These are phyloP conservation scores for Chrysolina americana DNA, from an alignment of 2,888 invertebrate species.

Conservation along the genomic window DNA sequence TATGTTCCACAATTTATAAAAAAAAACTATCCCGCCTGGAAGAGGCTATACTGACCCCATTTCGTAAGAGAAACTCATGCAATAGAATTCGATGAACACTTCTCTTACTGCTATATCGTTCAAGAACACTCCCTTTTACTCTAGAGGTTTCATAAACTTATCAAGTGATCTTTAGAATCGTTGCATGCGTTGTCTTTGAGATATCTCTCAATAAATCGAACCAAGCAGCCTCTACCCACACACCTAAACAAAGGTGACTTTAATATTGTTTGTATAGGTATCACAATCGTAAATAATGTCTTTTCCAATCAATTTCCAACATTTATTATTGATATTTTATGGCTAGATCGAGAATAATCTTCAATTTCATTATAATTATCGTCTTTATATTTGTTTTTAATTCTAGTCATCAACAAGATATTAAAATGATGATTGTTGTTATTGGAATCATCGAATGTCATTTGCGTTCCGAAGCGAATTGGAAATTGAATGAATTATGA, in stretches of 20 bases:
- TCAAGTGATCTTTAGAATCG: too few species aligned
- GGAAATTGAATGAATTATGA: neutral
- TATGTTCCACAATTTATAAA: too few species aligned
- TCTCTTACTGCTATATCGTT: too few species aligned
- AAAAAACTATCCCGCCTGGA: too few species aligned
- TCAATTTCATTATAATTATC: conserved; percentile 8
- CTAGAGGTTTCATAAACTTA: too few species aligned
- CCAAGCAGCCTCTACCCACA: neutral
- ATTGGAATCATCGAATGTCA: neutral
- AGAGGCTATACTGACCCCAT: too few species aligned
- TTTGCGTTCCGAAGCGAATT: conserved; percentile 4
- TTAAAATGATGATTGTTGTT: conserved; percentile 15
- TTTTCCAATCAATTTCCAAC: neutral
- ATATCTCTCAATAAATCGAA: too few species aligned
- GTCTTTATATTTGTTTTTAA: conserved; percentile 11
- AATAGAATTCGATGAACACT: too few species aligned
- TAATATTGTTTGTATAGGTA: neutral
- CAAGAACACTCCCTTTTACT: too few species aligned
- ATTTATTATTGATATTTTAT: conserved; percentile 2
- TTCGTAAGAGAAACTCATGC: too few species aligned
- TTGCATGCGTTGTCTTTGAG: too few species aligned
- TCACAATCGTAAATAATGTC: conserved; percentile 6
- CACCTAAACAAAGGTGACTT: conserved; percentile 7
- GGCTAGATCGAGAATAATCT: conserved; percentile 8
- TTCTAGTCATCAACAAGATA: conserved; percentile 14